phyloP scores from a whole-genome alignment of 2,113 vertebrate genomes.

The Enhydra lutris region DNA sequence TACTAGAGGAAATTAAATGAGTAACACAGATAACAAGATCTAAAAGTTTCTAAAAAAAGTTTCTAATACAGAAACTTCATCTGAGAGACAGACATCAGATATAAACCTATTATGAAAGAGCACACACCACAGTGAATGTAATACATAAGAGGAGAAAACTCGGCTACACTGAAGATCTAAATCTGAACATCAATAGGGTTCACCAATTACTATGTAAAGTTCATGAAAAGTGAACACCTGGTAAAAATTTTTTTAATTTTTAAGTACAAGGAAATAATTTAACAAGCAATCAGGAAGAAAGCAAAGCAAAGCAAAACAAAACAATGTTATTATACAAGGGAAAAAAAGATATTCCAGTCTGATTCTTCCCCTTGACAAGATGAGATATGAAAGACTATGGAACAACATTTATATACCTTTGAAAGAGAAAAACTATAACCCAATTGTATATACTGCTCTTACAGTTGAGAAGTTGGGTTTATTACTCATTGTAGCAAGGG shows the following conservation, averaged over 20 bases:
- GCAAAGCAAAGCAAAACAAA: neutral
- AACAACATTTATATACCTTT: neutral
- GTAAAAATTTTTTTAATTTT: neutral
- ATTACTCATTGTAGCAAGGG: neutral
- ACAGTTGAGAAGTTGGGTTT: neutral
- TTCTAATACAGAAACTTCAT: neutral
- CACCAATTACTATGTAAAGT: neutral
- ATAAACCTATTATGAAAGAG: neutral
- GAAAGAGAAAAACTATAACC: neutral
- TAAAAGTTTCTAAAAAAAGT: conserved; percentile 5
- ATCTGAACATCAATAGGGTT: neutral
- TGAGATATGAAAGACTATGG: neutral
- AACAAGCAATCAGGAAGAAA: neutral
- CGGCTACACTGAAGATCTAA: neutral
- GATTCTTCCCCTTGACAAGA: neutral
- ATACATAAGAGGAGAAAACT: neutral
- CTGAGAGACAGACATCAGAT: neutral
- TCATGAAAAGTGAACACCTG: neutral
- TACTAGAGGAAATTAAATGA: conserved; percentile 43
- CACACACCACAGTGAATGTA: neutral
- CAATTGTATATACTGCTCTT: neutral
- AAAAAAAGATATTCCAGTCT: neutral
- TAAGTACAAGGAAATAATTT: conserved; percentile 7
- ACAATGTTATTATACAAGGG: neutral
- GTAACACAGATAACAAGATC: neutral